Evolutionary conservation across 2,888 invertebrate species (phyloP).

Genomic region (Caenorhabditis sulstoni): DNA sequence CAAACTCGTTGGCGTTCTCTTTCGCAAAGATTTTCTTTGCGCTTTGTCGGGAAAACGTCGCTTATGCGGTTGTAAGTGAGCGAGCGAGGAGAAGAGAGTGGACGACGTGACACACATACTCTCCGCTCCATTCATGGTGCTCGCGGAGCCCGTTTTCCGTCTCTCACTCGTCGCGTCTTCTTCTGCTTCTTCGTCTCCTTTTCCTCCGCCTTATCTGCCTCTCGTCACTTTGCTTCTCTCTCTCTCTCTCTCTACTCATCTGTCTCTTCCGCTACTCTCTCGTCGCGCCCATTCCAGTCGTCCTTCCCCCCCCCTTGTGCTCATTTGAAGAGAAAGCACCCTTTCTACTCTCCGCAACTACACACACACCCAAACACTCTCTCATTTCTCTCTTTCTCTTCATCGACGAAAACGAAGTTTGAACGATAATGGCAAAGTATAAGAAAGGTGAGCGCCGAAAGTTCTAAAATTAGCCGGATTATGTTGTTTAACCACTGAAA

Average conservation of each 20-base stretch:
- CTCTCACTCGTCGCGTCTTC: neutral
- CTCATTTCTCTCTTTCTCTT: conserved; percentile 14
- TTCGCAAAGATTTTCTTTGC: no score
- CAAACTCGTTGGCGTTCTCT: no score
- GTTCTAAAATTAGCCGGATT: conserved; percentile 13
- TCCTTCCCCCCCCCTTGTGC: conserved; percentile 7
- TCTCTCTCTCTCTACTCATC: conserved; percentile 41
- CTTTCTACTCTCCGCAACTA: conserved; percentile 1
- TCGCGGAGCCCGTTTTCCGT: conserved; percentile 20
- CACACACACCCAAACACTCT: conserved; percentile 7
- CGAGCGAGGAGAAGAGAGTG: no score
- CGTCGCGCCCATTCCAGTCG: conserved; percentile 39
- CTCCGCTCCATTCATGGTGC: conserved; percentile 14
- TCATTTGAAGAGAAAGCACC: conserved; percentile 15
- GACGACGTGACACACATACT: conserved; percentile 6
- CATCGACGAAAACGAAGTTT: conserved; percentile 8
- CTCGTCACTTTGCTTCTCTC: conserved; percentile 45
- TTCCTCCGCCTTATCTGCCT: conserved; percentile 29
- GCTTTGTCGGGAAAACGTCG: no score
- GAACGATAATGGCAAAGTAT: conserved; percentile 68
- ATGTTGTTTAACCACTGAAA: neutral
- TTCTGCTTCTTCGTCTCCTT: neutral
- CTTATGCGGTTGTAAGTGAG: no score
- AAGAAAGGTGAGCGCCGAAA: conserved; percentile 63
- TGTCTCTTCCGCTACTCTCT: conserved; percentile 27